Percentiles rank a stretch among this genome's conserved stretches.
Evolutionary conservation across 2,797 vertebrate species (phyloP).

Genomic region (Buphagus erythrorhynchus): DNA sequence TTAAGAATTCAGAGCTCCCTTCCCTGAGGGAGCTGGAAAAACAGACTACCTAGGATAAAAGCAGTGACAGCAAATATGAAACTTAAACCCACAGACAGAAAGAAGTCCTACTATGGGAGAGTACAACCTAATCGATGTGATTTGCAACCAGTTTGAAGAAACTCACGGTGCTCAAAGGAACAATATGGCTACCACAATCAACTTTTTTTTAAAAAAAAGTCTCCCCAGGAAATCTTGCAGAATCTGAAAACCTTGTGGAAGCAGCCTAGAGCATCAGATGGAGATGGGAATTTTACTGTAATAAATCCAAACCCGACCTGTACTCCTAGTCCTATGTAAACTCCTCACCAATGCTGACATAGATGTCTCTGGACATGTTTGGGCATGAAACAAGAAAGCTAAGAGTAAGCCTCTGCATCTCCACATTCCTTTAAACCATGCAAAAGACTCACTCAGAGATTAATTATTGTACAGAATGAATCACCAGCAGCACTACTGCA

Average conservation of each 20-base stretch:
- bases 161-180: background rate
- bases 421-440: background rate
- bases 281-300: background rate
- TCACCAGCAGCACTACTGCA: background rate
- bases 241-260: background rate
- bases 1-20: background rate
- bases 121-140: background rate
- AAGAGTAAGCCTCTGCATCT: background rate
- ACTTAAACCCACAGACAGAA: background rate
- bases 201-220: too few species aligned
- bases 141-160: background rate
- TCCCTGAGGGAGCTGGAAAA: background rate
- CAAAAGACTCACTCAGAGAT: background rate
- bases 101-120: background rate
- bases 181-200: fast-evolving
- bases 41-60: background rate
- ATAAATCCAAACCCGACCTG: background rate
- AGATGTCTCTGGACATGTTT: background rate
- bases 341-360: background rate
- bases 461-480: constrained; percentile 18
- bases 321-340: background rate
- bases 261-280: background rate
- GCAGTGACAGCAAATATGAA: background rate
- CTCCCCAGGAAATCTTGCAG: background rate
- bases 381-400: background rate